Evolutionary conservation across 2,888 invertebrate genomes (phyloP).

Genomic region (Drosophila mercatorum): DNA sequence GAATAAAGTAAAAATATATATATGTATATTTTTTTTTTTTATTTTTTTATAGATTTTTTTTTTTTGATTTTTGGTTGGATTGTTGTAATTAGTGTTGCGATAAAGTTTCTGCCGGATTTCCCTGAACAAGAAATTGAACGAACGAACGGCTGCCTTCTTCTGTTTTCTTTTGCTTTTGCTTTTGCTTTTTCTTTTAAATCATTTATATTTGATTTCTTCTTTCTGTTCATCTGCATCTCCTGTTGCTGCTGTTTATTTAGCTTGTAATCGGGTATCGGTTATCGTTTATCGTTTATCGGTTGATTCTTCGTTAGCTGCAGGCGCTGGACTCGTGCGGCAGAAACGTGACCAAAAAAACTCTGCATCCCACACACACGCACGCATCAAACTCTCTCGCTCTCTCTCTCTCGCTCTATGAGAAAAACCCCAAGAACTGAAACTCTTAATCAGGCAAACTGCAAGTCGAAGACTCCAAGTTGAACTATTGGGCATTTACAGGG

Average conservation of each 20-base stretch:
- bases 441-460: not conserved
- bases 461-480: not conserved
- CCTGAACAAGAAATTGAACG: slow-evolving; percentile 49
- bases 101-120: slow-evolving; percentile 59
- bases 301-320: slow-evolving; percentile 32
- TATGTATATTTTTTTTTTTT: slow-evolving; percentile 65
- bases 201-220: slow-evolving; percentile 30
- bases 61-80: slow-evolving; percentile 63
- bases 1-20: slow-evolving; percentile 84
- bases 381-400: not conserved
- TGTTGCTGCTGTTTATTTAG: slow-evolving; percentile 34
- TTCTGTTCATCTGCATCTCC: slow-evolving; percentile 29
- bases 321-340: slow-evolving; percentile 41
- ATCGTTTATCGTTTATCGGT: slow-evolving; percentile 32
- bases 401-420: not conserved
- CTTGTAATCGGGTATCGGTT: slow-evolving; percentile 20
- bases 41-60: slow-evolving; percentile 60
- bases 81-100: slow-evolving; percentile 83
- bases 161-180: too few relatives aligned
- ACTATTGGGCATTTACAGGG: not conserved
- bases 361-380: slow-evolving; percentile 41
- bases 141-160: slow-evolving; percentile 45
- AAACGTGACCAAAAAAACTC: slow-evolving; percentile 83
- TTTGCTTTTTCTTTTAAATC: slow-evolving; percentile 15
- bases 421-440: not conserved